A percentile compares a stretch with the other conserved stretches of the same genome.
Conservation (phyloP, 2,113 vertebrate species). For the Phylloscopus whistleri region DNA sequence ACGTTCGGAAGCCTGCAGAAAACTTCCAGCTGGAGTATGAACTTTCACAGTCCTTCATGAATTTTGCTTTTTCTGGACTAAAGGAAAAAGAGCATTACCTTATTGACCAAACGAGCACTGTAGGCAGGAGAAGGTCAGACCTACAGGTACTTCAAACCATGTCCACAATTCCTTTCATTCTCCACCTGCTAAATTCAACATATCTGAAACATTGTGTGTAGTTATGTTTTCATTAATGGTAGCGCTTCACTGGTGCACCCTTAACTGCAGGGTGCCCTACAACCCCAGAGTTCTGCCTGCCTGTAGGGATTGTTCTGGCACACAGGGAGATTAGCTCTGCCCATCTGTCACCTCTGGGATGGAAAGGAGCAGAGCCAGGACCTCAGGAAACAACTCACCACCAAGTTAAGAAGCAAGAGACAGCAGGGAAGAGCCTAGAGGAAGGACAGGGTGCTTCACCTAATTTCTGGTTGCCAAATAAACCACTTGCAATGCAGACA, state of each 20-base stretch:
- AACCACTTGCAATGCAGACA: not conserved
- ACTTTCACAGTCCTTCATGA: constrained; percentile 92
- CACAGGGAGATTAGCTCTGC: not conserved
- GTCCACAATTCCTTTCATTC: not conserved
- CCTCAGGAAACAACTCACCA: not conserved
- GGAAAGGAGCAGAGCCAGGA: not conserved
- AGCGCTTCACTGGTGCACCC: not conserved
- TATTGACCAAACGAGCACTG: not conserved
- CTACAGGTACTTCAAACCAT: not conserved
- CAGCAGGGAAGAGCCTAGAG: not conserved
- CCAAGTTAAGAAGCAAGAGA: not conserved
- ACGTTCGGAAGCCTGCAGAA: constrained; percentile 95
- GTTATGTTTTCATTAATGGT: not conserved
- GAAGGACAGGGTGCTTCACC: not conserved
- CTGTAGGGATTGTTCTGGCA: not conserved
- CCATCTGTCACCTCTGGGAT: not conserved
- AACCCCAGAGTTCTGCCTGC: not conserved
- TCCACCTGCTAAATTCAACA: not conserved
- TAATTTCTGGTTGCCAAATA: not conserved
- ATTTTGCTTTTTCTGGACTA: constrained; percentile 81
- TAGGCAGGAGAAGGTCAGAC: not conserved
- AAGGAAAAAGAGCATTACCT: not conserved
- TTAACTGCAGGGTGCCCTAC: not conserved
- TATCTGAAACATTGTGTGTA: rapidly evolving
- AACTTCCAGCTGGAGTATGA: constrained; percentile 97